Evolutionary conservation across 2,888 invertebrate species (phyloP), one percentile per base, ranked within the genome.

Genomic region (Eugnorisma glareosa): DNA sequence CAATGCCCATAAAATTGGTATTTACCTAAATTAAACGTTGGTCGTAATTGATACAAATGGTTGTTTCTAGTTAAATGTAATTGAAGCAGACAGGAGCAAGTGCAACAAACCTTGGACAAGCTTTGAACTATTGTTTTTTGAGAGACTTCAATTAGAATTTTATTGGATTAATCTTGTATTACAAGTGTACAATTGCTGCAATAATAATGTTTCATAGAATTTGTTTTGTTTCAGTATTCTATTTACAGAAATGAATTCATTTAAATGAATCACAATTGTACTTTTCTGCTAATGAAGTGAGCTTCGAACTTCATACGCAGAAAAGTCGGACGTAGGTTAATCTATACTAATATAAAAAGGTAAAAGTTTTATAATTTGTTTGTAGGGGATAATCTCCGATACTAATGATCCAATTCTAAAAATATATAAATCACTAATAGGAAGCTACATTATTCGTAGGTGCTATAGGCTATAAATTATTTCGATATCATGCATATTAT

Each of bases 41-140:
- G 84, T 88, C 91, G 92, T 95, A 96, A 96, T 96, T 96, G 96
- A 96, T 94, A 96, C 93, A 95, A 96, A 96, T 96, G 96, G 95
- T 90, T 93, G 94, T 95, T 95, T 91, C 93, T 93, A 95, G 94
- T 96, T 96, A 94, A 94, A 92, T 88, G 87, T 93, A 96, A 96
- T 96, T 96, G 95, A 93, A 93, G 90, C 86, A 90, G 91, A 91
- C 90, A 86, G 83, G 82, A 89, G 88, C 92, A 92, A 94, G 92
- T 93, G 92, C 92, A 93, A 87, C 89, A 89, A 90, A 88, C 87
- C 88, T 88, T 88, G 73, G 64, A 75, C 79, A 77, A 80, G 54
- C 67, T 82, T 48, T 77, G 75, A 83, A 76, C 81, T 77, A 82
- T 73, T 85, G 80, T 86, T 83, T 87, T 81, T 80, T 73, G 67